Evolutionary conservation across 2,888 invertebrate genomes (phyloP).

Genomic region (Acrobasis consociella): DNA sequence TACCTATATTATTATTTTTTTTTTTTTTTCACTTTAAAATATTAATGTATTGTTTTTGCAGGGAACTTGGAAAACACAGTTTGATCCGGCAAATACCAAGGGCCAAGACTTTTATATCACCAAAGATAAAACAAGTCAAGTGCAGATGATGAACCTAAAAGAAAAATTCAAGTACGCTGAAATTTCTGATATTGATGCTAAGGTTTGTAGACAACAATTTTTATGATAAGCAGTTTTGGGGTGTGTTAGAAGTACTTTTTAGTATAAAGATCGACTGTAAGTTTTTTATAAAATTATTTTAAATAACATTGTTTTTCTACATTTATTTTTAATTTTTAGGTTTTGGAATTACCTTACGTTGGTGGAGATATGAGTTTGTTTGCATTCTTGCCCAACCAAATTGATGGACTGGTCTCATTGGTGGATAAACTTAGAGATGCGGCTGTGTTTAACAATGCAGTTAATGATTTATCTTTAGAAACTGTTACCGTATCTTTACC

Average conservation of each 20-base stretch:
- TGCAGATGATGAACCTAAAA: conserved; percentile 35
- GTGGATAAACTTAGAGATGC: conserved; percentile 35
- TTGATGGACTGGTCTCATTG: conserved; percentile 33
- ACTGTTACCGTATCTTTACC: conserved; percentile 43
- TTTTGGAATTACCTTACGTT: conserved; percentile 42
- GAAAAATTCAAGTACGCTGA: conserved; percentile 31
- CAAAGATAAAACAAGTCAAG: conserved; percentile 27
- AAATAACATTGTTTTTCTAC: no score
- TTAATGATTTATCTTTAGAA: conserved; percentile 25
- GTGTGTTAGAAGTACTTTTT: no score
- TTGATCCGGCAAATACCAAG: conserved; percentile 30
- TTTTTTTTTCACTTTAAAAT: no score
- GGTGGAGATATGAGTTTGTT: conserved; percentile 38
- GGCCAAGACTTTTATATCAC: conserved; percentile 31
- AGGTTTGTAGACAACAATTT: conserved; percentile 22
- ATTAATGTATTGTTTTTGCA: no score
- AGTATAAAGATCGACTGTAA: no score
- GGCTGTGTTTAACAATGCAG: conserved; percentile 27
- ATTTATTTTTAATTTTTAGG: conserved; percentile 38
- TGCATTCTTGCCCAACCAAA: conserved; percentile 40
- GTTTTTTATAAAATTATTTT: background rate
- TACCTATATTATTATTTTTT: no score
- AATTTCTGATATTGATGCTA: conserved; percentile 24
- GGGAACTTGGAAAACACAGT: conserved; percentile 36
- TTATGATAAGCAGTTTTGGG: no score